Percentiles rank a stretch among this genome's conserved stretches.
These are phyloP conservation scores for Octonoba sinensis DNA, from an alignment of 2,888 invertebrate genomes.

Conservation along the genomic window DNA sequence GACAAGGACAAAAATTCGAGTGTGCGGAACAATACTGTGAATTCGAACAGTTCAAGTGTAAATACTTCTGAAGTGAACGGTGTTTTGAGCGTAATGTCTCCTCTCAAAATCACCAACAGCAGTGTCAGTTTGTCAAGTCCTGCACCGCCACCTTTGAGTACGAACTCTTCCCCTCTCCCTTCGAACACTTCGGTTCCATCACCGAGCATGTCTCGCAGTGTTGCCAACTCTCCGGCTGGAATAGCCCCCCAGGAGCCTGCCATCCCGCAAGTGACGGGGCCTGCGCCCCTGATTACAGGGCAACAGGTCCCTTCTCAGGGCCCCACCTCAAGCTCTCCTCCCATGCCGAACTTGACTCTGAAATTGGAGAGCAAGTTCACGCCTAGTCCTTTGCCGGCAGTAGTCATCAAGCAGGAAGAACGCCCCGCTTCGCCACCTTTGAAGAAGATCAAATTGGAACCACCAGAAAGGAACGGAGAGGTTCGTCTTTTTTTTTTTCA, in stretches of 20 bases:
- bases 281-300: too few relatives aligned
- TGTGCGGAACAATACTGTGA: conserved; percentile 25
- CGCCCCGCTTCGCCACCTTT: conserved; percentile 52
- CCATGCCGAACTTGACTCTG: conserved; percentile 65
- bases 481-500: conserved; percentile 16
- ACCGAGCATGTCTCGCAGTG: conserved; percentile 25
- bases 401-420: conserved; percentile 57
- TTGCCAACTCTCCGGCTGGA: conserved; percentile 49
- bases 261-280: background rate
- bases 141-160: conserved; percentile 49
- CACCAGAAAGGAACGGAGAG: conserved; percentile 36
- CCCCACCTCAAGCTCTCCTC: conserved; percentile 34
- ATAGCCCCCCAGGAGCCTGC: conserved; percentile 6
- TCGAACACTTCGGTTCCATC: conserved; percentile 35
- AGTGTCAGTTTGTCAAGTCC: conserved; percentile 47
- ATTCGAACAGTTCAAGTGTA: background rate
- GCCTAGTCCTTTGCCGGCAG: conserved; percentile 43
- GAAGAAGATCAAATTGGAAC: conserved; percentile 59
- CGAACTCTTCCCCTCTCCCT: conserved; percentile 44
- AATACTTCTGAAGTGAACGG: conserved; percentile 41
- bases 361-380: conserved; percentile 59
- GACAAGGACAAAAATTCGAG: conserved; percentile 65
- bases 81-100: conserved; percentile 51
- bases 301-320: background rate
- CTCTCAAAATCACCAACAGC: conserved; percentile 48